Evolutionary conservation across 2,888 invertebrate genomes (phyloP).

Genomic region (Tupiocoris notatus): DNA sequence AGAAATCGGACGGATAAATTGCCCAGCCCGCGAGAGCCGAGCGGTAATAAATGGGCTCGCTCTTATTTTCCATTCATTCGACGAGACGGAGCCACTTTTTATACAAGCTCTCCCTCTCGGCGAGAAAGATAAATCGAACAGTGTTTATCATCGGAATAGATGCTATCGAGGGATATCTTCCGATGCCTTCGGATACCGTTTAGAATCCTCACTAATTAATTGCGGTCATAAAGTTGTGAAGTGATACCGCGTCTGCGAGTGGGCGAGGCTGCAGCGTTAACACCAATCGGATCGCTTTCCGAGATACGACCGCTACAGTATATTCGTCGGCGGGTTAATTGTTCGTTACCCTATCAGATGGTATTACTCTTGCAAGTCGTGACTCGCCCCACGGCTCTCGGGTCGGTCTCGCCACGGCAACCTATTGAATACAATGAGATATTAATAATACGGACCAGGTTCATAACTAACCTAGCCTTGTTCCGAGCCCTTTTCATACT

Average conservation of each 20-base stretch:
- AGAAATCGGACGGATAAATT: slow-evolving; percentile 28
- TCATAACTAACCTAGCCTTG: slow-evolving; percentile 28
- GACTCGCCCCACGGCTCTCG: slow-evolving; percentile 17
- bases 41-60: neutral
- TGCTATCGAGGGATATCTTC: slow-evolving; percentile 11
- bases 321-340: slow-evolving; percentile 35
- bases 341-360: slow-evolving; percentile 36
- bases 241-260: slow-evolving; percentile 13
- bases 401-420: slow-evolving; percentile 10
- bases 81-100: slow-evolving; percentile 1
- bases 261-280: slow-evolving; percentile 34
- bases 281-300: slow-evolving; percentile 33
- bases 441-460: slow-evolving; percentile 17
- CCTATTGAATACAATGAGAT: slow-evolving; percentile 39
- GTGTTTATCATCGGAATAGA: slow-evolving; percentile 19
- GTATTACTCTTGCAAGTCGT: slow-evolving; percentile 32
- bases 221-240: slow-evolving; percentile 36
- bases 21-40: slow-evolving; percentile 7
- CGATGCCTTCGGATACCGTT: slow-evolving; percentile 12
- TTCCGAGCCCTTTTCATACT: slow-evolving; percentile 10
- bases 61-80: slow-evolving; percentile 17
- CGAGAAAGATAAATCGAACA: slow-evolving; percentile 7
- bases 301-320: slow-evolving; percentile 10
- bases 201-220: slow-evolving; percentile 33
- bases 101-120: neutral